Conservation (phyloP, 53 echinoderm and acorn worm species). For the Arbacia lixula region DNA sequence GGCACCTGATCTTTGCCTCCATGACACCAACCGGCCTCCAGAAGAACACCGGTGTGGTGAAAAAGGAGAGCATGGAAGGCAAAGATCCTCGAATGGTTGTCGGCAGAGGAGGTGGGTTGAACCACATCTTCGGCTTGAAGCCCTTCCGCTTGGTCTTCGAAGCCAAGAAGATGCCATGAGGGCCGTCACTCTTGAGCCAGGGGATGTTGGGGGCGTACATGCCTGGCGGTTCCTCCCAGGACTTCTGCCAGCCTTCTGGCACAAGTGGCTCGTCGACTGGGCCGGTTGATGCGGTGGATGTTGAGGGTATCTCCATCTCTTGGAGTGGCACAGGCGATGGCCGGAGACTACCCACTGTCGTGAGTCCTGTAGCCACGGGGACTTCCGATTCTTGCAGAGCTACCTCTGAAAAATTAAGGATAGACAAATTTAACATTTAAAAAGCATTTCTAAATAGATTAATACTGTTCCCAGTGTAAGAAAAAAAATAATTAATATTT, state of each 20-base stretch:
- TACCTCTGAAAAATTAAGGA: conserved; percentile 61
- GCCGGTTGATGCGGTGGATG: not conserved
- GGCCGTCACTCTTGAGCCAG: conserved; percentile 68
- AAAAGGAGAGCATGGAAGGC: conserved; percentile 64
- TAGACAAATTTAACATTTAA: too few relatives aligned
- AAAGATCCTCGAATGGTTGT: conserved; percentile 26
- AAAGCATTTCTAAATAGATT: not conserved
- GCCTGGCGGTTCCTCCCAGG: conserved; percentile 53
- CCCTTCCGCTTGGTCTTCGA: not conserved
- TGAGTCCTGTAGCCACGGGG: conserved; percentile 40
- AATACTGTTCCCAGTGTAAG: too few relatives aligned
- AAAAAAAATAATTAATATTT: too few relatives aligned
- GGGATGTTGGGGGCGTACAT: conserved; percentile 59
- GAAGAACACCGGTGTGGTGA: conserved; percentile 48
- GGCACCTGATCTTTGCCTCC: conserved; percentile 58
- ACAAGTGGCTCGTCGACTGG: not conserved
- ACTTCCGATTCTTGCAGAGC: conserved; percentile 49
- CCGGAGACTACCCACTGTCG: conserved; percentile 52
- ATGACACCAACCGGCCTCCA: conserved; percentile 72
- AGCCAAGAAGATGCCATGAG: conserved; percentile 54
- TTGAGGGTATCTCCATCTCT: conserved; percentile 18
- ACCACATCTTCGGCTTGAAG: conserved; percentile 63
- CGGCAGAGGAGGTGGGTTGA: conserved; percentile 62
- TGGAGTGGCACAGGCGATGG: conserved; percentile 9
- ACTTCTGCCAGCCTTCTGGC: conserved; percentile 72